These are phyloP conservation scores for Muntiacus reevesi DNA, from an alignment of 2,113 vertebrate genomes.

Conservation along the genomic window DNA sequence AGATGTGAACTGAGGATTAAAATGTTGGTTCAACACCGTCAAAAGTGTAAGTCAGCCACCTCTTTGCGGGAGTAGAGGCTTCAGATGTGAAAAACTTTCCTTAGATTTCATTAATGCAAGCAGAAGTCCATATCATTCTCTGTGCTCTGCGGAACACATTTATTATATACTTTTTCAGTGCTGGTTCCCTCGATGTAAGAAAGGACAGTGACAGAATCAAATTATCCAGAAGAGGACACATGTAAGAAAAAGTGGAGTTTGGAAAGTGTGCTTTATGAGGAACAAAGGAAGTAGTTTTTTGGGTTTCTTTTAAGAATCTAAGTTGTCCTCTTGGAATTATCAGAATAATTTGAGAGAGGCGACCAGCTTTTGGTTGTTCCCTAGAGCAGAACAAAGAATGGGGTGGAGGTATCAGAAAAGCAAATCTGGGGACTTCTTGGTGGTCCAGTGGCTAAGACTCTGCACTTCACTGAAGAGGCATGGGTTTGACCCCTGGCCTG, in stretches of 20 bases:
- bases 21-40: not conserved
- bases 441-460: not conserved
- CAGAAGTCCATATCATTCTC: accelerated
- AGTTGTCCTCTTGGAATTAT: not conserved
- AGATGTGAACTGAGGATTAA: not conserved
- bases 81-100: not conserved
- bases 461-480: accelerated
- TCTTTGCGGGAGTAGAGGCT: not conserved
- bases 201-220: not conserved
- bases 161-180: not conserved
- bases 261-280: not conserved
- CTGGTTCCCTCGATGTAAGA: not conserved
- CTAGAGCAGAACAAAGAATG: not conserved
- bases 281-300: not conserved
- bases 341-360: not conserved
- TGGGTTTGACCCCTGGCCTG: not conserved
- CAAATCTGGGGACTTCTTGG: not conserved
- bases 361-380: not conserved
- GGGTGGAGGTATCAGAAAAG: not conserved
- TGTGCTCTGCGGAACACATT: not conserved
- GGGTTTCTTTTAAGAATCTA: not conserved
- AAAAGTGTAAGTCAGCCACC: not conserved
- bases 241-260: not conserved
- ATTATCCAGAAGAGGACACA: not conserved
- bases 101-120: not conserved